Evolutionary conservation across 2,888 invertebrate species (phyloP), one percentile per base, ranked within the genome.

Genomic region (Tetragnatha montana): DNA sequence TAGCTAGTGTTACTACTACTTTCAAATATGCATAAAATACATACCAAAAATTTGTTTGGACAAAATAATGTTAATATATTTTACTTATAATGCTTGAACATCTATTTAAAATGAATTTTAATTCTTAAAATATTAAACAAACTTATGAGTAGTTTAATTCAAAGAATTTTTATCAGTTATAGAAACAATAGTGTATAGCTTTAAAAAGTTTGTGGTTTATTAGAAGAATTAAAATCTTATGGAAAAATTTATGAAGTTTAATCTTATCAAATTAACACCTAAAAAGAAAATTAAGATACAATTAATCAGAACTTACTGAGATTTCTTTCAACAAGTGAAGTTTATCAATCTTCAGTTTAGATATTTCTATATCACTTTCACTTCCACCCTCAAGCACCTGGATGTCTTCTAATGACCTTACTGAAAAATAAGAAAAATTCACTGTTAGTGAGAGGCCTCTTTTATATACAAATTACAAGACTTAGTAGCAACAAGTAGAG

Each of bases 301-400:
- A 21, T 81, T 90, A 35, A 35, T 2, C 35, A 35, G 4, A 35
- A 96, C 97, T 95, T 94, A 98, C 98, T 95, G 98, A 98, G 95
- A 98, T 98, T 94, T 98, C 98, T 93, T 97, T 95, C 91, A 99
- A 94, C 92, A 99, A 95, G 93, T 99, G 98, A 92, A 98, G 95
- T 94, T 98, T 98, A 94, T 99, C 99, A 94, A 97, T 97, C 94
- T 98, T 98, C 90, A 99, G 95, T 92, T 97, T 96, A 92, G 97
- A 97, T 78, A 99, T 96, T 94, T 99, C 98, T 92, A 96, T 96
- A 79, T 96, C 95, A 86, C 98, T 94, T 91, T 95, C 95, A 91
- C 98, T 97, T 8, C 96, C 95, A 92, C 96, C 93, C 74, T 93
- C 92, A 17, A 51, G 21, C 22, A 47, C 74, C 19, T 92, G 81